A percentile compares a stretch with the other conserved stretches of the same genome.
phyloP scores from a whole-genome alignment of 2,888 invertebrate genomes.

The Sceliomorpha sp. region DNA sequence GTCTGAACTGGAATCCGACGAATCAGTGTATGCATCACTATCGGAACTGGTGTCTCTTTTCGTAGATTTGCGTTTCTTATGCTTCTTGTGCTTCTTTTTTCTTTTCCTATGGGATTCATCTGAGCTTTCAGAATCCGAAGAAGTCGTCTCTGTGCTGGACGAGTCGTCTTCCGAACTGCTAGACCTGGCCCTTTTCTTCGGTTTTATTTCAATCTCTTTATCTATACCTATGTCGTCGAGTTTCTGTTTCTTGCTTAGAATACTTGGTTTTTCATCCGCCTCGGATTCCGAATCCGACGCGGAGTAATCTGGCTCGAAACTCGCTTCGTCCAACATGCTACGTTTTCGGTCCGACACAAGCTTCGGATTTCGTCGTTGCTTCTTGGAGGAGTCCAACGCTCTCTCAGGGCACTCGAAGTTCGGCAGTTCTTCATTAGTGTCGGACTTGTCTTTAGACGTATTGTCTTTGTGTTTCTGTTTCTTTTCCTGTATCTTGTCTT shows the following conservation, averaged over 20 bases:
- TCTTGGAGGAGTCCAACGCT: slow-evolving; percentile 64
- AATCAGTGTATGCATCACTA: slow-evolving; percentile 85
- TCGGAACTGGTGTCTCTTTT: slow-evolving; percentile 84
- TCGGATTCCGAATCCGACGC: slow-evolving; percentile 85
- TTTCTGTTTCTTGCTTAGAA: slow-evolving; percentile 63
- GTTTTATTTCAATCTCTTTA: slow-evolving; percentile 74
- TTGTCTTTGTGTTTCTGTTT: slow-evolving; percentile 76
- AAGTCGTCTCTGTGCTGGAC: slow-evolving; percentile 80
- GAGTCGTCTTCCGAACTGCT: slow-evolving; percentile 82
- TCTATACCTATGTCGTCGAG: slow-evolving; percentile 63
- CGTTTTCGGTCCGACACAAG: slow-evolving; percentile 84
- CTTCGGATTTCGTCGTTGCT: slow-evolving; percentile 72
- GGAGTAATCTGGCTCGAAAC: slow-evolving; percentile 89
- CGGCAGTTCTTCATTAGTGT: slow-evolving; percentile 13
- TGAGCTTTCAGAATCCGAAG: slow-evolving; percentile 80
- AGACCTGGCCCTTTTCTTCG: slow-evolving; percentile 78
- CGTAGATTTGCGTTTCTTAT: slow-evolving; percentile 81
- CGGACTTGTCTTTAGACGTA: slow-evolving; percentile 63
- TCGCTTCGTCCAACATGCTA: slow-evolving; percentile 86
- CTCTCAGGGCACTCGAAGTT: slow-evolving; percentile 57
- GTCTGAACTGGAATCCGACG: slow-evolving; percentile 84
- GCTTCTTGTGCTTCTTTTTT: slow-evolving; percentile 84
- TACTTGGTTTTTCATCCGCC: slow-evolving; percentile 74
- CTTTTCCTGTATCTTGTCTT: slow-evolving; percentile 76
- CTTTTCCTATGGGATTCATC: slow-evolving; percentile 82